Percentiles rank a stretch among this genome's conserved stretches.
These are phyloP conservation scores for Achlya flavicornis DNA, from an alignment of 2,888 invertebrate genomes.

Conservation along the genomic window DNA sequence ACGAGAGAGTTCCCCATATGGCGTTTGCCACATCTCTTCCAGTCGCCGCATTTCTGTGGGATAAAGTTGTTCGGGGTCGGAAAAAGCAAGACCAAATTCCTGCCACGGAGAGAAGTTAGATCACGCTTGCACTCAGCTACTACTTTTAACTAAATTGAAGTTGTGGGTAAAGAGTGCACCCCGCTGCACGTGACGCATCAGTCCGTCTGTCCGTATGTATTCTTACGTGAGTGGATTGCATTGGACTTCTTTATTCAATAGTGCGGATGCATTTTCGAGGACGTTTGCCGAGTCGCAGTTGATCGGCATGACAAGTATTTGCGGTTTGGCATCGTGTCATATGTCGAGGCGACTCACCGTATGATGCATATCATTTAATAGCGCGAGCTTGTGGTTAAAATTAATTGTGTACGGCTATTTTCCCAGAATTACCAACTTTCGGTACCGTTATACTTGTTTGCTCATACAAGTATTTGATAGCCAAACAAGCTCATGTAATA, in stretches of 20 bases:
- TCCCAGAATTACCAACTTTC: conserved; percentile 15
- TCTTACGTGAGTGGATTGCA: conserved; percentile 74
- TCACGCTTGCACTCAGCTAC: conserved; percentile 68
- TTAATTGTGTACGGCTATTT: conserved; percentile 14
- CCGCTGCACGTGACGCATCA: conserved; percentile 68
- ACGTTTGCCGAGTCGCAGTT: conserved; percentile 46
- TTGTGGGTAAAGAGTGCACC: conserved; percentile 67
- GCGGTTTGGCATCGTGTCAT: conserved; percentile 30
- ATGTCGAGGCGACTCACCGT: conserved; percentile 25
- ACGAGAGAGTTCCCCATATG: conserved; percentile 26
- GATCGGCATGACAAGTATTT: conserved; percentile 61
- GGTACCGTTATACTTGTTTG: conserved; percentile 6
- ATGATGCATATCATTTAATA: conserved; percentile 29
- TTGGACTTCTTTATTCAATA: conserved; percentile 52
- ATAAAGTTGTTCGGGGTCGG: conserved; percentile 45
- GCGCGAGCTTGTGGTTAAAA: conserved; percentile 13
- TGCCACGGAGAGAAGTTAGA: conserved; percentile 55
- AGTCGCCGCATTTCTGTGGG: conserved; percentile 47
- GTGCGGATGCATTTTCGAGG: conserved; percentile 53
- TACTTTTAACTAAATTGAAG: conserved; percentile 82
- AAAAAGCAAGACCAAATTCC: conserved; percentile 59
- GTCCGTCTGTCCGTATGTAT: conserved; percentile 64
- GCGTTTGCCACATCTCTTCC: conserved; percentile 31
- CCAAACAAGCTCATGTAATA: conserved; percentile 6
- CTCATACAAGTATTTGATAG: conserved; percentile 2